These are phyloP conservation scores for Omphaloscelis lunosa DNA, from an alignment of 2,888 invertebrate genomes.

Conservation along the genomic window DNA sequence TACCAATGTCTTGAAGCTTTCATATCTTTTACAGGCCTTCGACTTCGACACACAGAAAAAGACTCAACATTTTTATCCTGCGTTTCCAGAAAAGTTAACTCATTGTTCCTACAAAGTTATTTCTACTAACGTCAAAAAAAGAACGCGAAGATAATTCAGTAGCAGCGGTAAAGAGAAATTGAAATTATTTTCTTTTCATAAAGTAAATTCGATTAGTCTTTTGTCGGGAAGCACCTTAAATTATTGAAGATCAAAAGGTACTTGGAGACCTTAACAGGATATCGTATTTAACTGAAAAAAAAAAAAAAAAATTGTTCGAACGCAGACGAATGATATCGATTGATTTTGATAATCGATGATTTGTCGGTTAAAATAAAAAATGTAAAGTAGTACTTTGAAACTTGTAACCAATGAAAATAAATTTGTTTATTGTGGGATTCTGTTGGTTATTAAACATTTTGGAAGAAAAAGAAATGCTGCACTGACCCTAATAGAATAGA, in stretches of 20 bases:
- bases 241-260: constrained; percentile 42
- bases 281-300: constrained; percentile 19
- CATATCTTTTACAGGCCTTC: neutral
- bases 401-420: neutral
- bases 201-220: constrained; percentile 40
- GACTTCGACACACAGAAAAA: neutral
- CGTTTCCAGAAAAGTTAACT: neutral
- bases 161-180: constrained; percentile 22
- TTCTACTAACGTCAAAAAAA: constrained; percentile 12
- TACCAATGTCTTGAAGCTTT: no score
- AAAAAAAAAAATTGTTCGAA: neutral
- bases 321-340: no score
- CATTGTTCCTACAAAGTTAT: neutral
- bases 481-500: neutral
- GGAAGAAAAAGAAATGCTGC: no score
- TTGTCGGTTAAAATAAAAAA: neutral
- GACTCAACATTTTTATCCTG: no score
- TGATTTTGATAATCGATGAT: neutral
- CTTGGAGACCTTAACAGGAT: constrained; percentile 6
- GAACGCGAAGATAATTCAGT: constrained; percentile 20
- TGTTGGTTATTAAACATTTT: neutral
- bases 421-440: neutral
- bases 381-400: neutral
- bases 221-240: constrained; percentile 29
- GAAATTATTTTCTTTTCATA: constrained; percentile 48